phyloP scores from a whole-genome alignment of 1,140 invertebrate species.

The Neodiprion virginianus region DNA sequence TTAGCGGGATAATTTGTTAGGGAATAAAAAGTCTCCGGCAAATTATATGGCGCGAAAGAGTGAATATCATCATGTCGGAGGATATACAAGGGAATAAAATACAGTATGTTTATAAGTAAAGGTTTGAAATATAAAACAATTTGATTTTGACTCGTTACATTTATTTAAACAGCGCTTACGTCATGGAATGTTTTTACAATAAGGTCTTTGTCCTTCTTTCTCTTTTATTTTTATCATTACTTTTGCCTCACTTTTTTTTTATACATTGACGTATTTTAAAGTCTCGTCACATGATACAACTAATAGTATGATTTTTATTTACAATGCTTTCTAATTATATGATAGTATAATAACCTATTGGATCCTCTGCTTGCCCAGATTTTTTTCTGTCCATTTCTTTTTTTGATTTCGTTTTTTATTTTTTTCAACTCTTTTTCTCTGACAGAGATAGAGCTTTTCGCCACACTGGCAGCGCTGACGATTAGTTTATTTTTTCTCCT shows the following conservation, averaged over 20 bases:
- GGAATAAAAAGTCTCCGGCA: neutral
- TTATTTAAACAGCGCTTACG: constrained; percentile 51
- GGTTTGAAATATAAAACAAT: neutral
- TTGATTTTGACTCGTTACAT: constrained; percentile 48
- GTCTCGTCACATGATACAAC: constrained; percentile 7
- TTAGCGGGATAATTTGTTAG: neutral
- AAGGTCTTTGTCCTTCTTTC: constrained; percentile 8
- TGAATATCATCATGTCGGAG: neutral
- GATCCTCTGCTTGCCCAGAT: no score
- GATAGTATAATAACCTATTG: no score
- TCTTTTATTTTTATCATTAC: neutral
- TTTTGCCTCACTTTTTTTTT: neutral
- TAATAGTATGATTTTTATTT: constrained; percentile 43
- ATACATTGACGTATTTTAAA: neutral
- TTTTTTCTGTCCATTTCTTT: no score
- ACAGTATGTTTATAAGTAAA: neutral
- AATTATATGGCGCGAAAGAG: neutral
- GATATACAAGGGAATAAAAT: neutral
- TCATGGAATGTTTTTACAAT: constrained; percentile 11
- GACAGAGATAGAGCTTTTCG: no score
- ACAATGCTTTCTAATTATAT: constrained; percentile 35
- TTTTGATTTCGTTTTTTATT: no score
- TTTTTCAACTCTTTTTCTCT: no score
- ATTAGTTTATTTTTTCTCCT: no score
- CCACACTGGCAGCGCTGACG: no score